A percentile compares a stretch with the other conserved stretches of the same genome.
Evolutionary conservation across 2,888 invertebrate species (phyloP).

Genomic region (Phengaris alcon): DNA sequence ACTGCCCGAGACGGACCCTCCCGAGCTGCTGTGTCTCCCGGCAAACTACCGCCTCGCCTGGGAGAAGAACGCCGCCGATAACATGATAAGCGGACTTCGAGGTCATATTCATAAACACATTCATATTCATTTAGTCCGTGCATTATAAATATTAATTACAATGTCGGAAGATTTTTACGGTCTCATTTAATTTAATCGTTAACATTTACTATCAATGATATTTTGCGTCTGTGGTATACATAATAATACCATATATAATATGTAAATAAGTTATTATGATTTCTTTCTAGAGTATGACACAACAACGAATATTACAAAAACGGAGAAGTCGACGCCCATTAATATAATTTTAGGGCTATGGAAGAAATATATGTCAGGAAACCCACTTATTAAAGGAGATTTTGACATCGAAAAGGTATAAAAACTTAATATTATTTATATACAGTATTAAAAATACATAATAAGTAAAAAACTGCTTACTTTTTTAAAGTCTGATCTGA

Average conservation of each 20-base stretch:
- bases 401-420: constrained; percentile 50
- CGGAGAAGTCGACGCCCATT: constrained; percentile 73
- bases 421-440: not conserved
- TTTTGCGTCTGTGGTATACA: no score
- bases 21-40: constrained; percentile 89
- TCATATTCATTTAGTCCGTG: no score
- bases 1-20: constrained; percentile 85
- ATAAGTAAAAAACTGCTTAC: not conserved
- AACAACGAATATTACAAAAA: constrained; percentile 70
- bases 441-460: not conserved
- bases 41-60: constrained; percentile 92
- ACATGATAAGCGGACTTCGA: constrained; percentile 82
- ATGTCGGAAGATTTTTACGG: no score
- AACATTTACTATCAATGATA: no score
- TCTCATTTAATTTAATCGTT: no score
- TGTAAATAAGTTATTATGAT: not conserved
- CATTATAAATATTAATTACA: no score
- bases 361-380: constrained; percentile 87
- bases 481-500: no score
- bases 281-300: constrained; percentile 55
- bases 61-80: constrained; percentile 83
- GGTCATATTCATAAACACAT: constrained; percentile 48
- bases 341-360: constrained; percentile 87
- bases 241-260: no score
- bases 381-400: constrained; percentile 60